Base-by-base conservation (phyloP, 1,140 invertebrate genomes). In the Papilio polyxenes region DNA sequence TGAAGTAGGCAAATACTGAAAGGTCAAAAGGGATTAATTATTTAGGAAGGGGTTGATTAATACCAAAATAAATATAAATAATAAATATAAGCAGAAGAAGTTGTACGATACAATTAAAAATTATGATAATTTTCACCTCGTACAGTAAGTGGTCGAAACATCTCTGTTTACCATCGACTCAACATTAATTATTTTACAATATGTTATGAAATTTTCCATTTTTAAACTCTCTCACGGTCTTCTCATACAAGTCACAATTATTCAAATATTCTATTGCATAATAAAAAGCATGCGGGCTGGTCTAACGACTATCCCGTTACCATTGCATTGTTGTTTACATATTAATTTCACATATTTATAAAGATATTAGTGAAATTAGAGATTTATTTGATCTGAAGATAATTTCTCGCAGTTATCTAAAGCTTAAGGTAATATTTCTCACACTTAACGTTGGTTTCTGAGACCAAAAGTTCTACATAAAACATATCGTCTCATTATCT, bases 241-340 rank as follows among this genome's bases (percentile, higher is more conserved):
- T 82, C 69, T 74, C 82, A 40, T 69, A 75, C 65, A 83, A 81
- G 82, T 83, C 72, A 78, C 84, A 84, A 85, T 82, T 79, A 84
- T 84, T 83, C 82, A 84, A 83, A 80, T 82, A 82, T 84, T 88
- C 81, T 84, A 86, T 88, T 82, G 86, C 89, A 82, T 85, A 89
- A 88, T 87, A 85, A 88, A 87, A 89, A 86, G 77, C 83, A 89
- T 85, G 83, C 87, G 82, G 85, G 85, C 85, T 78, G 82, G 76
- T 81, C 82, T 80, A 77, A 80, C 87, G 75, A 53, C 78, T 82
- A n/a, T 76, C 87, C 90, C 88, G 90, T 92, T 92, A 92, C 82
- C 83, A 80, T 83, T 85, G 82, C 82, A 81, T 85, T 81, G 82
- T 65, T 82, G 81, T 72, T 72, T 72, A 69, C 23, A 69, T 69